Conservation (phyloP, 1,140 invertebrate species). For the Pseudomyrmex gracilis region DNA sequence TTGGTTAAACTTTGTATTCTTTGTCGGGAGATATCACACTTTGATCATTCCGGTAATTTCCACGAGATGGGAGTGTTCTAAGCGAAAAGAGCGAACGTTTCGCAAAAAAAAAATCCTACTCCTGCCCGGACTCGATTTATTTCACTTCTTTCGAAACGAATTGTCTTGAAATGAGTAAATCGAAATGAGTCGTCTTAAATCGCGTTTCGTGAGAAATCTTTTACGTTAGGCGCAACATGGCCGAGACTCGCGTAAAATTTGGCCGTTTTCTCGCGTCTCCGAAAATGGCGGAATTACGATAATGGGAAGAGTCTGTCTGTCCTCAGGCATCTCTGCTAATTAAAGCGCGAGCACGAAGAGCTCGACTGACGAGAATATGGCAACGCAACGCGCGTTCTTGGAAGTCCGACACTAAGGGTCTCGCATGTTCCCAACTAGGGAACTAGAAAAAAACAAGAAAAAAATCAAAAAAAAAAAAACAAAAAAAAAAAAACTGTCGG, state of each 20-base stretch:
- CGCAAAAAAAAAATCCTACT: slow-evolving; percentile 8
- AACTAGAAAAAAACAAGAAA: not conserved
- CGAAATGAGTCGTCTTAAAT: not conserved
- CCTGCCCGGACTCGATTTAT: not conserved
- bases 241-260: slow-evolving; percentile 14
- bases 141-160: slow-evolving; percentile 4
- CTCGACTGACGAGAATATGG: slow-evolving; percentile 71
- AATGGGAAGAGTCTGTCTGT: slow-evolving; percentile 38
- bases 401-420: not conserved
- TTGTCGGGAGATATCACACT: slow-evolving; percentile 44
- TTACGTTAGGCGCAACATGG: not conserved
- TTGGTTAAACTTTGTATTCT: slow-evolving; percentile 38
- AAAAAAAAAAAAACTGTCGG: not conserved
- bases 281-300: slow-evolving; percentile 58
- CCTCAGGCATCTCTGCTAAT: slow-evolving; percentile 69
- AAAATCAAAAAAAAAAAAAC: too few relatives aligned
- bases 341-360: slow-evolving; percentile 67
- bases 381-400: slow-evolving; percentile 56
- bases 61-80: not conserved
- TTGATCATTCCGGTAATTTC: slow-evolving; percentile 42
- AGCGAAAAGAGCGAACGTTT: slow-evolving; percentile 6
- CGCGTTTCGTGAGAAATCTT: not conserved
- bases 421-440: slow-evolving; percentile 6
- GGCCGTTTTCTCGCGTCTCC: slow-evolving; percentile 62
- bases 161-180: not conserved